Percentiles rank a stretch among this genome's conserved stretches.
These are phyloP conservation scores for Anthopleura sola DNA, from an alignment of 64 coral and sea anemone genomes.

Conservation along the genomic window DNA sequence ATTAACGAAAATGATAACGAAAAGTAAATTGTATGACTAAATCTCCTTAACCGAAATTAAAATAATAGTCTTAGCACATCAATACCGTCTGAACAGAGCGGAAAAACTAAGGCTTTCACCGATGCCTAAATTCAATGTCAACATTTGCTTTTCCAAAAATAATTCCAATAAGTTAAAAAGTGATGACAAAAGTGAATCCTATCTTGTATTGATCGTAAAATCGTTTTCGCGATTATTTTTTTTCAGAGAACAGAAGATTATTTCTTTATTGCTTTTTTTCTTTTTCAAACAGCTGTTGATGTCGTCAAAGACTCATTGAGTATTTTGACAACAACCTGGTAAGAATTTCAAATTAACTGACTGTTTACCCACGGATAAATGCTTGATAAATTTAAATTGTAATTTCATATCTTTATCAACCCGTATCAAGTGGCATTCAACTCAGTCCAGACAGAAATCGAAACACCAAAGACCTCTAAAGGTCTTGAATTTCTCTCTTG, in stretches of 20 bases:
- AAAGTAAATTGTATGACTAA: neutral
- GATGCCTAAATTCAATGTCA: neutral
- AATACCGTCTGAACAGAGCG: neutral
- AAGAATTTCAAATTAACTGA: constrained; percentile 6
- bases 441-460: neutral
- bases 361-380: constrained; percentile 1
- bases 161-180: neutral
- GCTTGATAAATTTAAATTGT: neutral
- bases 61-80: neutral
- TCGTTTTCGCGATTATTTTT: neutral
- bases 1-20: neutral
- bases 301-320: neutral
- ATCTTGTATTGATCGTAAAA: neutral
- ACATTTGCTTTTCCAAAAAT: neutral
- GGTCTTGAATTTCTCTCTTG: neutral
- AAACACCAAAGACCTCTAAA: neutral
- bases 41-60: neutral
- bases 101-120: neutral
- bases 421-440: neutral
- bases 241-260: neutral
- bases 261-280: neutral
- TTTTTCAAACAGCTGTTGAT: neutral
- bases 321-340: neutral
- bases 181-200: neutral
- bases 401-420: neutral